Percentiles rank a stretch among this genome's conserved stretches.
phyloP scores from a whole-genome alignment of 2,797 vertebrate species.

The Eptatretus atami region DNA sequence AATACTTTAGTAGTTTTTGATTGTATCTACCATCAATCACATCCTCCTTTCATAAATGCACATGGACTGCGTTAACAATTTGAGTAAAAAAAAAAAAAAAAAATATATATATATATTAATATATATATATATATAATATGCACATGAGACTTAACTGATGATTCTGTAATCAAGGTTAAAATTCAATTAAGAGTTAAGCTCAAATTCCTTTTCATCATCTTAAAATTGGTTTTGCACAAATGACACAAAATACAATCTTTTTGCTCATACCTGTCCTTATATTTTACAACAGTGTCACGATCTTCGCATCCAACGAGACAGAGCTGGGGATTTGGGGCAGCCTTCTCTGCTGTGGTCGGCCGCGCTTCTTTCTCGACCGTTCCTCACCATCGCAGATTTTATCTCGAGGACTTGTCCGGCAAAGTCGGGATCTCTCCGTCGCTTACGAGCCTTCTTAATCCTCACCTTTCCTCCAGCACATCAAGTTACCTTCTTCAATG shows the following conservation, averaged over 20 bases:
- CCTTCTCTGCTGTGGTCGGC: constrained; percentile 64
- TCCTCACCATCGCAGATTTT: constrained; percentile 38
- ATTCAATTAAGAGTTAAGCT: no score
- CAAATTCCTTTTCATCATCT: no score
- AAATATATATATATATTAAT: no score
- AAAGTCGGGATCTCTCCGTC: constrained; percentile 56
- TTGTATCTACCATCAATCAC: no score
- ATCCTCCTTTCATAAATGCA: no score
- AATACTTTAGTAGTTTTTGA: no score
- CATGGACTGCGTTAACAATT: no score
- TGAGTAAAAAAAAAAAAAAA: no score
- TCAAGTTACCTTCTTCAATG: constrained; percentile 89
- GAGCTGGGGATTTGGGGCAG: constrained; percentile 69
- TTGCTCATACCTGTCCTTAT: constrained; percentile 40
- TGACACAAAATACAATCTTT: not conserved
- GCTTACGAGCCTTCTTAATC: constrained; percentile 56
- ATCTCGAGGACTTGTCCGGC: constrained; percentile 14
- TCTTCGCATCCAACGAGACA: constrained; percentile 82
- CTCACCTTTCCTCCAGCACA: constrained; percentile 90
- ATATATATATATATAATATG: no score
- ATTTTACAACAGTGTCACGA: constrained; percentile 92
- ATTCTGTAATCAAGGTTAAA: no score
- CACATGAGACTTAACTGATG: no score
- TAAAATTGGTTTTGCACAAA: not conserved
- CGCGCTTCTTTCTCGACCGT: constrained; percentile 66